Base-by-base conservation (phyloP, 2,113 vertebrate species). In the Ammodytes marinus region DNA sequence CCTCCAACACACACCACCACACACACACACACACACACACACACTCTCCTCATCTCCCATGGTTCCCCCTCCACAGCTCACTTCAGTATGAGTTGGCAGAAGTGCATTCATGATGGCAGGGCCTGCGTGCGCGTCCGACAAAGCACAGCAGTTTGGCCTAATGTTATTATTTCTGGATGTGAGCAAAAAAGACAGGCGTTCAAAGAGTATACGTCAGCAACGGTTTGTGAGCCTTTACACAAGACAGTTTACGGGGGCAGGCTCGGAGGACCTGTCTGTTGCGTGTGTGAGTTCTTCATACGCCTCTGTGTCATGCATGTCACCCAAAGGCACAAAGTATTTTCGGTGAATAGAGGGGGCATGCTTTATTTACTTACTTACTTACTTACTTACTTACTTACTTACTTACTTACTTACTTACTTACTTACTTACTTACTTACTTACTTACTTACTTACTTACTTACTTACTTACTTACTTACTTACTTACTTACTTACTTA, bases 91-190 rank as follows among this genome's bases (percentile, higher is more conserved):
- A 91, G 75, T 72, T 88, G 86, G 86, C 82, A 90, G 75, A 83
- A 87, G 90, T 91, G 68, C 79, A 89, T 92, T 90, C 77, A 86
- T 52, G 88, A 75, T 81, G 74, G 76, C 82, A 85, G 69, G 78
- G 69, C 74, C 42, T 69, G 59, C 52, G 66, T 69, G 59, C 52
- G 17, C 66, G 2, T 27, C 27, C 3, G 70, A 78, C 82, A 83
- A 72, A 88, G 70, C 74, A 13, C 60, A 72, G 55, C 77, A 63
- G 61, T 27, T 27, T 27, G 69, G 73, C 68, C 87, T 58, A 37
- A 79, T 85, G 70, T 87, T 82, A 75, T 84, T 88, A 89, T 88
- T 93, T 91, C 83, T 74, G 79, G 59, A 61, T 79, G 79, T 76
- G 90, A 85, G 71, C 10, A 86, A 84, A 79, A 79, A 79, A 83